Evolutionary conservation across 2,113 vertebrate species (phyloP).

Genomic region (Propithecus coquereli): DNA sequence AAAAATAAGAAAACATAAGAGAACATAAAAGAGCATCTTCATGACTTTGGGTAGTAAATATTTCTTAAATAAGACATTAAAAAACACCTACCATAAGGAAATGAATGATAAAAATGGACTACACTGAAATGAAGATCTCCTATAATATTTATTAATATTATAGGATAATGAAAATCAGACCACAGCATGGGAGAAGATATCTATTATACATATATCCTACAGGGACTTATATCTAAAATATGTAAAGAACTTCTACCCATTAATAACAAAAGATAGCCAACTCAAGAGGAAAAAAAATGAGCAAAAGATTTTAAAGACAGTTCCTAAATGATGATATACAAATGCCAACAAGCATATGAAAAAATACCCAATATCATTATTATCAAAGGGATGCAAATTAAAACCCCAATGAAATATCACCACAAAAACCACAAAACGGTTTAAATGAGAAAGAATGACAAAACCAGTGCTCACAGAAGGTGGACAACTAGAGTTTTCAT

Average conservation of each 20-base stretch:
- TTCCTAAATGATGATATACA: not conserved
- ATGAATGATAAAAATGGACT: not conserved
- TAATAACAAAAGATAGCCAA: not conserved
- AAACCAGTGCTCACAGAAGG: not conserved
- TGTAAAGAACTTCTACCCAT: not conserved
- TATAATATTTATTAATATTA: not conserved
- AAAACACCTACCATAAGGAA: not conserved
- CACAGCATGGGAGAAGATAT: rapidly evolving
- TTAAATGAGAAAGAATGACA: not conserved
- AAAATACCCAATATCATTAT: not conserved
- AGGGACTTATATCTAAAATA: not conserved
- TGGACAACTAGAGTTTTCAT: not conserved
- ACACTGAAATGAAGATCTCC: not conserved
- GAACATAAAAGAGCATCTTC: not conserved
- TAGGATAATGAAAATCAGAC: not conserved
- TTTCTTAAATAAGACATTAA: not conserved
- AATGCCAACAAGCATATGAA: not conserved
- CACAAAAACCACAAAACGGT: not conserved
- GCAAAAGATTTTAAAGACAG: not conserved
- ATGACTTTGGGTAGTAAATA: not conserved
- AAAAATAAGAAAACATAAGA: not conserved
- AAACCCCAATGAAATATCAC: not conserved
- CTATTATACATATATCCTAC: not conserved
- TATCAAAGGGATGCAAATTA: not conserved
- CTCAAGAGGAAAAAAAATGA: not conserved